Percentiles rank a stretch among this genome's conserved stretches.
phyloP scores from a whole-genome alignment of 2,888 invertebrate species.

The Caenorhabditis uteleia region DNA sequence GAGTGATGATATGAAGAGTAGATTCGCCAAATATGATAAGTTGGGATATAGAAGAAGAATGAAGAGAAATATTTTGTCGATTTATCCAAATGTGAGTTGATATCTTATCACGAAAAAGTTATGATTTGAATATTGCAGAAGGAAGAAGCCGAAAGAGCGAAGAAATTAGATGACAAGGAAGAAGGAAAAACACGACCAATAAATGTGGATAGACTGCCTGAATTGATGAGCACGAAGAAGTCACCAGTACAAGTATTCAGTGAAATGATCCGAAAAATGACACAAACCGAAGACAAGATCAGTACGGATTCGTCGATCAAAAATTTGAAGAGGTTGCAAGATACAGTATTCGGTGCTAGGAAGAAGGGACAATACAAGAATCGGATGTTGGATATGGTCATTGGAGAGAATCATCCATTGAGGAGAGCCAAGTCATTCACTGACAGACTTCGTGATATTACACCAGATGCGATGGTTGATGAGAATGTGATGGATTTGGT shows the following conservation, averaged over 20 bases:
- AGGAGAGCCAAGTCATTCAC: slow-evolving; percentile 25
- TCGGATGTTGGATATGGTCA: slow-evolving; percentile 56
- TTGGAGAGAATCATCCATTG: slow-evolving; percentile 52
- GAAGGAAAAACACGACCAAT: slow-evolving; percentile 14
- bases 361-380: slow-evolving; percentile 42
- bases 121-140: slow-evolving; percentile 23
- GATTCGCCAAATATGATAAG: slow-evolving; percentile 14
- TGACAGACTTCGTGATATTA: slow-evolving; percentile 38
- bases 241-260: slow-evolving; percentile 30
- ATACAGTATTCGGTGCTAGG: slow-evolving; percentile 30
- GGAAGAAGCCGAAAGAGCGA: slow-evolving; percentile 35
- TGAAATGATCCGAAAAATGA: slow-evolving; percentile 16
- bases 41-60: slow-evolving; percentile 12
- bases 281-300: slow-evolving; percentile 11
- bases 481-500: slow-evolving; percentile 47
- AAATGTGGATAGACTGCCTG: slow-evolving; percentile 19
- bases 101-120: no score
- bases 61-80: slow-evolving; percentile 42
- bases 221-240: slow-evolving; percentile 14
- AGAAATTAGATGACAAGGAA: slow-evolving; percentile 28
- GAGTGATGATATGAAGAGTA: slow-evolving; percentile 7
- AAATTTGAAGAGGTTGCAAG: slow-evolving; percentile 37
- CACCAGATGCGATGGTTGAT: slow-evolving; percentile 39
- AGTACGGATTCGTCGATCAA: no score
- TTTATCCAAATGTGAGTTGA: slow-evolving; percentile 37